These are phyloP conservation scores for Agapetus fuscipes DNA, from an alignment of 2,888 invertebrate genomes.

Conservation along the genomic window DNA sequence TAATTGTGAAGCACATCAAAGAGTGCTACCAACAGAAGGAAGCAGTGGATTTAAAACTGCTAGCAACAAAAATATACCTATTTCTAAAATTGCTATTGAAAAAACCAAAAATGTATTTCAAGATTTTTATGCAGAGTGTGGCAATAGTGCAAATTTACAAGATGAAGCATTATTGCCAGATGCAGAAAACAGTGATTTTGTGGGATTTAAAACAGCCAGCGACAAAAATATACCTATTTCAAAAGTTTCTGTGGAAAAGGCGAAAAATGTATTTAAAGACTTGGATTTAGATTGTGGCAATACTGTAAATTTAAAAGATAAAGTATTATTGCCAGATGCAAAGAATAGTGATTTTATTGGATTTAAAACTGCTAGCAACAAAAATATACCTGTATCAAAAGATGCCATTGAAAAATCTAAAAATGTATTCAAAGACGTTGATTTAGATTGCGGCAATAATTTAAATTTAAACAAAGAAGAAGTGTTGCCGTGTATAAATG, in stretches of 20 bases:
- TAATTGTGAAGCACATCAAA: too few relatives aligned
- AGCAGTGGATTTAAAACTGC: slow-evolving; percentile 34
- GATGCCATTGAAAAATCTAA: slow-evolving; percentile 26
- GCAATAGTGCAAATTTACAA: neutral
- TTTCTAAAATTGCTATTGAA: slow-evolving; percentile 30
- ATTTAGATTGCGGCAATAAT: too few relatives aligned
- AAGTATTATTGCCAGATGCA: too few relatives aligned
- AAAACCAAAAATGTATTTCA: slow-evolving; percentile 22
- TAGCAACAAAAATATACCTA: slow-evolving; percentile 36
- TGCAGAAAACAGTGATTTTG: too few relatives aligned
- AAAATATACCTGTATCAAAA: slow-evolving; percentile 29
- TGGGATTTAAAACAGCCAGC: slow-evolving; percentile 13
- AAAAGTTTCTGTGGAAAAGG: slow-evolving; percentile 10
- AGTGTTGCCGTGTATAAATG: too few relatives aligned
- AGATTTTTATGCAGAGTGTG: neutral
- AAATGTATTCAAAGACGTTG: slow-evolving; percentile 26
- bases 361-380: slow-evolving; percentile 32
- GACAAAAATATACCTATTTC: slow-evolving; percentile 9
- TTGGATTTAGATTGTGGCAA: too few relatives aligned
- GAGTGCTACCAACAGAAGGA: neutral
- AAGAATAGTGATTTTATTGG: slow-evolving; percentile 23
- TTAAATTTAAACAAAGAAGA: too few relatives aligned
- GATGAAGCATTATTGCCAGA: neutral
- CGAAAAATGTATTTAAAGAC: slow-evolving; percentile 30
- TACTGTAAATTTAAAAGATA: too few relatives aligned